Evolutionary conservation across 2,797 vertebrate species (phyloP).

Genomic region (Phrynocephalus vlangalii): DNA sequence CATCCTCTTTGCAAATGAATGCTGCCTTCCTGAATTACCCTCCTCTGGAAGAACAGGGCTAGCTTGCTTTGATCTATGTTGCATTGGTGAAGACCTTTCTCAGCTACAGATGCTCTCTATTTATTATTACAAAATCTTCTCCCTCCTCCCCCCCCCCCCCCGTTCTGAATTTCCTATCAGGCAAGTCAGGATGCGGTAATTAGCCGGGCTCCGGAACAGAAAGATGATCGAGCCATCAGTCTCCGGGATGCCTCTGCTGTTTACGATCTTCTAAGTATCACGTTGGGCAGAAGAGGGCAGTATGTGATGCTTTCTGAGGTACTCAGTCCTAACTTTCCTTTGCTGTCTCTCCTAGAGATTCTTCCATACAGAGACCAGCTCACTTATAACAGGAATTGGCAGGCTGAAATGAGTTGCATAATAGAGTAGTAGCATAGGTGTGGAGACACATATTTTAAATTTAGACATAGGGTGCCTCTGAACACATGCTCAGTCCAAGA

Average conservation of each 20-base stretch:
- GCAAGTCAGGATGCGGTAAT: slow-evolving; percentile 93
- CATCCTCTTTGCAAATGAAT: neutral
- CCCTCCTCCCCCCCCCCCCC: neutral
- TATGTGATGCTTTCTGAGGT: slow-evolving; percentile 97
- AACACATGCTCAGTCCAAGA: neutral
- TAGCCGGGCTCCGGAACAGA: slow-evolving; percentile 91
- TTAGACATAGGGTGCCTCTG: neutral
- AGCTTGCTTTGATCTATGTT: fast-evolving
- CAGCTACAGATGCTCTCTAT: fast-evolving
- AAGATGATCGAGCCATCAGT: slow-evolving; percentile 86
- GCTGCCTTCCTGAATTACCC: neutral
- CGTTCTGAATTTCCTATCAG: slow-evolving; percentile 70
- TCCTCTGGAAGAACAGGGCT: neutral
- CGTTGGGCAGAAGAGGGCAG: slow-evolving; percentile 97
- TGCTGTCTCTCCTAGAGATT: neutral
- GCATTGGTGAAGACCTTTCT: neutral
- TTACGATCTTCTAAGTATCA: slow-evolving; percentile 95
- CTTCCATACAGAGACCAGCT: neutral
- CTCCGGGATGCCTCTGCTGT: slow-evolving; percentile 89
- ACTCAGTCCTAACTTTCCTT: slow-evolving; percentile 19
- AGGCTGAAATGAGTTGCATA: neutral
- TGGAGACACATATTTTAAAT: neutral
- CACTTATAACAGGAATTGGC: neutral
- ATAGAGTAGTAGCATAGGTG: neutral
- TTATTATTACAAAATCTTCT: slow-evolving; percentile 6